These are phyloP conservation scores for Plecturocebus donacophilus DNA, from an alignment of 2,113 vertebrate genomes.

Conservation along the genomic window DNA sequence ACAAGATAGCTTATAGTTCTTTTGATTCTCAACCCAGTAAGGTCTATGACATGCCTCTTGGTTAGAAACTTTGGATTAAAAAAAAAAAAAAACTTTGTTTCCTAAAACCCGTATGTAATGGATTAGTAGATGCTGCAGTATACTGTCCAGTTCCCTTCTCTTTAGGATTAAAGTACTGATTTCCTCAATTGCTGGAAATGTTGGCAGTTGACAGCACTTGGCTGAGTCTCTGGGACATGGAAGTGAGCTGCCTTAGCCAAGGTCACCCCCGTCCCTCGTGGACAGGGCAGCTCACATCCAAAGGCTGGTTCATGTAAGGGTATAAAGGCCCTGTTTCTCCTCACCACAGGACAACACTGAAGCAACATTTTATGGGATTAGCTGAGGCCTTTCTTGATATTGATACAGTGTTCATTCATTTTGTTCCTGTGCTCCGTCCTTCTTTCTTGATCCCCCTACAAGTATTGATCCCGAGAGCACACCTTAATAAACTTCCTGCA, in stretches of 20 bases:
- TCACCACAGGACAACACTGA: background rate
- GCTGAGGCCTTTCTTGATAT: background rate
- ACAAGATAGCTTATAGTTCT: background rate
- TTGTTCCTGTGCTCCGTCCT: background rate
- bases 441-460: background rate
- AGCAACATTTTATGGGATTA: background rate
- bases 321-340: background rate
- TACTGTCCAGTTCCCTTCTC: background rate
- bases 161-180: background rate
- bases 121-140: background rate
- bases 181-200: background rate
- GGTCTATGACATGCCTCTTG: background rate
- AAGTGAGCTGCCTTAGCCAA: background rate
- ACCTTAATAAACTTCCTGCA: background rate
- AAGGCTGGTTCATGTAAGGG: background rate
- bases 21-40: background rate
- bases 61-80: background rate
- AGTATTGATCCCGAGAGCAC: background rate
- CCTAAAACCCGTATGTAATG: background rate
- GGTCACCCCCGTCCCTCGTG: background rate
- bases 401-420: background rate
- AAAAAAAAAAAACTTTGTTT: constrained; percentile 14
- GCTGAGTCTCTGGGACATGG: background rate
- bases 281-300: background rate
- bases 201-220: background rate